Conservation (phyloP, 2,888 invertebrate genomes). For the Troides oblongomaculatus region DNA sequence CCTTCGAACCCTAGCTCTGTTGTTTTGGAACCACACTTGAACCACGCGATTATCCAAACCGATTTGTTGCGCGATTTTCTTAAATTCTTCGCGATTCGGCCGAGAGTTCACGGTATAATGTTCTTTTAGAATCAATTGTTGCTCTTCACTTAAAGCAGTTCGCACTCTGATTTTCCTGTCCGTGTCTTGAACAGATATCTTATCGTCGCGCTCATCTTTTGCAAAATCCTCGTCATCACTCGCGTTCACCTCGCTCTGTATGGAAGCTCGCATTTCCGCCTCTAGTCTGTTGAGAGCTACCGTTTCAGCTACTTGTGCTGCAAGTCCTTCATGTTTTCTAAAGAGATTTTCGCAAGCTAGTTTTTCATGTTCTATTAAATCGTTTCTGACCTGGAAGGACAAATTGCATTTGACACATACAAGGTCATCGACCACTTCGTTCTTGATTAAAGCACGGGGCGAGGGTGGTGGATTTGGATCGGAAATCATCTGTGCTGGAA, state of each 20-base stretch:
- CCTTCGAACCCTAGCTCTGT: constrained; percentile 92
- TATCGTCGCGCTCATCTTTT: constrained; percentile 75
- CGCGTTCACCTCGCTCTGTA: constrained; percentile 77
- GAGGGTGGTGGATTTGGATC: constrained; percentile 57
- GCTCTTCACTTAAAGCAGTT: constrained; percentile 96
- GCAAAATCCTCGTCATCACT: constrained; percentile 82
- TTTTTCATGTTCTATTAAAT: constrained; percentile 87
- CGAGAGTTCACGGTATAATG: constrained; percentile 94
- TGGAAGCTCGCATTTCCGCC: constrained; percentile 72
- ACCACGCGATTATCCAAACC: constrained; percentile 89
- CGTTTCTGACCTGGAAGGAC: constrained; percentile 79
- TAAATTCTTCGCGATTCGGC: constrained; percentile 96
- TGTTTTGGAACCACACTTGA: constrained; percentile 98
- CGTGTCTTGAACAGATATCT: constrained; percentile 79
- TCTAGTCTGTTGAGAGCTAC: constrained; percentile 77
- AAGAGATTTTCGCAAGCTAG: constrained; percentile 79
- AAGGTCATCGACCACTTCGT: constrained; percentile 64
- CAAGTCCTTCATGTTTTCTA: constrained; percentile 85
- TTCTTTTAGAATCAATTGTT: constrained; percentile 91
- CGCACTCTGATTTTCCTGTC: constrained; percentile 93
- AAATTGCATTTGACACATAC: constrained; percentile 81
- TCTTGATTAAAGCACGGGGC: constrained; percentile 56
- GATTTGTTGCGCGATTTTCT: constrained; percentile 89
- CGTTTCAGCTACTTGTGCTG: constrained; percentile 87
- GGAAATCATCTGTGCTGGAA: constrained; percentile 56